These are phyloP conservation scores for Mythimna albipuncta DNA, from an alignment of 2,888 invertebrate genomes.

Conservation along the genomic window DNA sequence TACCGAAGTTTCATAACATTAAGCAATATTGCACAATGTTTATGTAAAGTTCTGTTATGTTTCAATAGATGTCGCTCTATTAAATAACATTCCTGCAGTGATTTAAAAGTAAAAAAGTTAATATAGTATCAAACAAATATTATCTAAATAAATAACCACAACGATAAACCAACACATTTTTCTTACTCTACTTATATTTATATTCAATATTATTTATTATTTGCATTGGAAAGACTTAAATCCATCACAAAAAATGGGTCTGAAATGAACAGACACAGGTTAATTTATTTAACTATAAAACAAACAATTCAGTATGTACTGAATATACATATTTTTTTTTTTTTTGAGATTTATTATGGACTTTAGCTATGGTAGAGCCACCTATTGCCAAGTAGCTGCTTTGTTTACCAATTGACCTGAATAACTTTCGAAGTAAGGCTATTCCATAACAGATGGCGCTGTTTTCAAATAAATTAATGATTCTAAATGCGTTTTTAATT, in stretches of 20 bases:
- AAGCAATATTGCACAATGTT: conserved; percentile 26
- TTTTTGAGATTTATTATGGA: not conserved
- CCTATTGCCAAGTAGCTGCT: conserved; percentile 15
- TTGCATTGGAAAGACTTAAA: not conserved
- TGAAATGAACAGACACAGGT: not conserved
- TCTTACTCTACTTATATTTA: not conserved
- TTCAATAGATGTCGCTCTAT: conserved; percentile 22
- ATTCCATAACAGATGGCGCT: conserved; percentile 64
- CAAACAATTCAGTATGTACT: not conserved
- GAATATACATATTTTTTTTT: not conserved
- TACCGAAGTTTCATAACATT: conserved; percentile 14
- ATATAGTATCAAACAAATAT: not conserved
- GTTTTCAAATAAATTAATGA: not conserved
- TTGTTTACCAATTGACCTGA: not conserved
- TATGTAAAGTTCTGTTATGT: conserved; percentile 36
- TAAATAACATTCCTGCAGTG: too few relatives aligned
- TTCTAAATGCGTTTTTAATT: not conserved
- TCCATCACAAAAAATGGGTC: not conserved
- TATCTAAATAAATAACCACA: not conserved
- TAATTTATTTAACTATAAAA: not conserved
- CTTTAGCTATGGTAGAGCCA: conserved; percentile 7
- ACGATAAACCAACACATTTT: too few relatives aligned
- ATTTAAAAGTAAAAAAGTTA: not conserved
- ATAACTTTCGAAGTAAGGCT: conserved; percentile 38
- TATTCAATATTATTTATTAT: not conserved